Base-by-base conservation (phyloP, 2,797 vertebrate species). In the Coreius guichenoti region DNA sequence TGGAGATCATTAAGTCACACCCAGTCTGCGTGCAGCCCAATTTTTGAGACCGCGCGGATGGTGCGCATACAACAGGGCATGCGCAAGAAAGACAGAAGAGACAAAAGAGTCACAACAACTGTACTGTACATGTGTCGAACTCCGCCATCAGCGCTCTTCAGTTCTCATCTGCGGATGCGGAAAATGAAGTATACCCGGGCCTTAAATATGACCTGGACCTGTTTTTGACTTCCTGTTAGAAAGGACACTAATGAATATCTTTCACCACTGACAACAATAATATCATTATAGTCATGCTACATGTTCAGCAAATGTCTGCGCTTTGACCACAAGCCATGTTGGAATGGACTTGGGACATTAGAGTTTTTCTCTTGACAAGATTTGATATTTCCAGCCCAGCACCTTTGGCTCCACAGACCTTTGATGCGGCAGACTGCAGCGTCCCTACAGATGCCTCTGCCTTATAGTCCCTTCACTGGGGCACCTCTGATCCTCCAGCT, bases 381-480 rank as follows among this genome's bases (percentile, higher is more conserved):
- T 89, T 86, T 89, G 33, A 81, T 78, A 56, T 87, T 85, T 89
- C 86, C 88, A 88, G 81, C 87, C 89, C 90, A 91, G 90, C 90
- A 89, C 87, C 17, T 86, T 33, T 90, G 87, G 87, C 90, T 45
- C 56, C 29, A 70, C n/a, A 58, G 65, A 87, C 86, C 90, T 95
- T 95, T 95, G 92, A 95, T 94, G 94, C 95, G 87, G 86, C 91
- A 90, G 91, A 74, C 91, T 89, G 89, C 88, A 87, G 88, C 87
- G 86, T 91, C 91, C 89, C 90, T 83, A 4, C 90, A 88, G 91
- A 92, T 90, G 68, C 88, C 67, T 90, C 90, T 91, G 91, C 91
- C 91, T n/a, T n/a, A n/a, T 89, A 87, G 92, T 93, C 91, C 90
- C 92, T 91, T 89, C 29, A 87, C 68, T 47, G 51, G 81, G 54